Percentiles rank a stretch among this genome's conserved stretches.
Evolutionary conservation across 2,113 vertebrate species (phyloP).

Genomic region (Apodemus sylvaticus): DNA sequence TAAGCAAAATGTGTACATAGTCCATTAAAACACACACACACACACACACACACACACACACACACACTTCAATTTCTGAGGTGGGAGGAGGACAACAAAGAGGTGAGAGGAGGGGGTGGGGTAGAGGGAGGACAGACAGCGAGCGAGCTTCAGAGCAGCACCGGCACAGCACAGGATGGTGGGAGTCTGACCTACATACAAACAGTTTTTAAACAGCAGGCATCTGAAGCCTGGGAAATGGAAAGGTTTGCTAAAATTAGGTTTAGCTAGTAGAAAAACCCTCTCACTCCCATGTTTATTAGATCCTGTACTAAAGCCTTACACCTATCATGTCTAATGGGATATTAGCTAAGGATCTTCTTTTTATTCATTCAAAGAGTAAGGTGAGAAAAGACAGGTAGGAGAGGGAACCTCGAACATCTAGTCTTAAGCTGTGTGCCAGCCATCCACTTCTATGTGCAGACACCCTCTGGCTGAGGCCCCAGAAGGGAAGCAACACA

Average conservation of each 20-base stretch:
- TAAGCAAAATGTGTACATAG: background rate
- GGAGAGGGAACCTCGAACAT: background rate
- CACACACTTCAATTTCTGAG: background rate
- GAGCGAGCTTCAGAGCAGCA: background rate
- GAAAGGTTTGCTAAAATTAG: slow-evolving; percentile 73
- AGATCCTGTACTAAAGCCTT: background rate
- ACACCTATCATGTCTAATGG: background rate
- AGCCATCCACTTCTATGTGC: background rate
- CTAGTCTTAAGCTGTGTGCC: background rate
- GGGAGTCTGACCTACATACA: slow-evolving; percentile 85
- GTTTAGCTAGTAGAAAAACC: slow-evolving; percentile 51
- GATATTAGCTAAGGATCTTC: background rate
- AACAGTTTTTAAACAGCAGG: slow-evolving; percentile 63
- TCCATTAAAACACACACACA: background rate
- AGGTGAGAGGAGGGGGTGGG: background rate
- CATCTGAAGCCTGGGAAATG: slow-evolving; percentile 68
- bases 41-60: background rate
- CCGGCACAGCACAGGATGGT: slow-evolving; percentile 69
- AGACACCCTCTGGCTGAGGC: slow-evolving; percentile 5
- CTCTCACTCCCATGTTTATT: slow-evolving; percentile 4
- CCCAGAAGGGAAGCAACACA: slow-evolving; percentile 4
- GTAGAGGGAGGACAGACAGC: background rate
- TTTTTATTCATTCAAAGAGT: background rate
- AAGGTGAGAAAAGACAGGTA: background rate
- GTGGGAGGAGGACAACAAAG: background rate